Evolutionary conservation across 2,113 vertebrate species (phyloP).

Genomic region (Tragulus kanchil): DNA sequence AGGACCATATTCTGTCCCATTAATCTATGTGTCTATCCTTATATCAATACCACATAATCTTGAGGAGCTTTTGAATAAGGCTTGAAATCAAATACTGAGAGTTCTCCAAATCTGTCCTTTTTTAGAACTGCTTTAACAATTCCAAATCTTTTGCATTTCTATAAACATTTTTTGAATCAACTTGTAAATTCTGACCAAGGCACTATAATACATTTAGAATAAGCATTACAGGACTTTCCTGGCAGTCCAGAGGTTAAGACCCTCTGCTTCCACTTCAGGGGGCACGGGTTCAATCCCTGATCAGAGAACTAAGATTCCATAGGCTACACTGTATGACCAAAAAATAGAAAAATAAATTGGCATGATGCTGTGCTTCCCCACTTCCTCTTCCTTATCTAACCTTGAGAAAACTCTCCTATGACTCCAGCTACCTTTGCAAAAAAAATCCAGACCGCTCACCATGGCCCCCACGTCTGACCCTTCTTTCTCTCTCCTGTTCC

Average conservation of each 20-base stretch:
- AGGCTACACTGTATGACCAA: background rate
- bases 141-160: background rate
- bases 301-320: background rate
- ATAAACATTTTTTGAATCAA: background rate
- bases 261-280: background rate
- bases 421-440: background rate
- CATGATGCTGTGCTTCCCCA: background rate
- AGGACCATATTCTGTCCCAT: background rate
- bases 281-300: background rate
- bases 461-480: background rate
- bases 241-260: background rate
- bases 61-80: background rate
- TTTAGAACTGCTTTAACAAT: background rate
- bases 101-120: background rate
- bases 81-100: background rate
- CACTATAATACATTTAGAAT: slow-evolving; percentile 7
- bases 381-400: no score
- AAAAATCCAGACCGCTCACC: background rate
- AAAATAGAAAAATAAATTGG: background rate
- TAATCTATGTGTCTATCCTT: background rate
- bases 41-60: background rate
- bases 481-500: background rate
- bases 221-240: background rate
- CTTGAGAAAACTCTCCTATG: background rate
- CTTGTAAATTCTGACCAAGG: background rate